A percentile compares a stretch with the other conserved stretches of the same genome.
phyloP scores from a whole-genome alignment of 2,113 vertebrate genomes.

The Petrocephalus microphthalmus region DNA sequence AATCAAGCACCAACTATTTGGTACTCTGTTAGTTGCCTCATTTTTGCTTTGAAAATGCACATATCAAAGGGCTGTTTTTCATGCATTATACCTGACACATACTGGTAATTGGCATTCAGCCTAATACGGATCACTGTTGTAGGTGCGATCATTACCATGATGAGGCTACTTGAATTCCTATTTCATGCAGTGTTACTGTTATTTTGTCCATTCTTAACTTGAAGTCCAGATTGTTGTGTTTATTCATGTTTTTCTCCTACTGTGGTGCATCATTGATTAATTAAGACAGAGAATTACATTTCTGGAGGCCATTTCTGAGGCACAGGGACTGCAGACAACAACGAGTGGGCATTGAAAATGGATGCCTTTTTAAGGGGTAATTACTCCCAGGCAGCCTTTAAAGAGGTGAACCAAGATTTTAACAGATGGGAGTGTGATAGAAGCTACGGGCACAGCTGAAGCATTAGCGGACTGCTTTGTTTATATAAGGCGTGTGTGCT shows the following conservation, averaged over 20 bases:
- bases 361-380: slow-evolving; percentile 4
- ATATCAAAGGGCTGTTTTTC: neutral
- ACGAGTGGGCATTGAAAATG: neutral
- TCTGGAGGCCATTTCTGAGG: neutral
- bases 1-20: neutral
- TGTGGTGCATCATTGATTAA: neutral
- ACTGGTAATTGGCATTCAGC: neutral
- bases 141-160: neutral
- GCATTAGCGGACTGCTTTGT: slow-evolving; percentile 7
- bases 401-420: slow-evolving; percentile 6
- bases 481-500: neutral
- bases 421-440: slow-evolving; percentile 16
- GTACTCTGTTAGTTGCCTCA: neutral
- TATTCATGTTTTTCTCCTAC: neutral
- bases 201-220: neutral
- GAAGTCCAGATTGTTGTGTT: neutral
- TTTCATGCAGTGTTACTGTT: neutral
- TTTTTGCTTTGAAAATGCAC: neutral
- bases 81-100: neutral
- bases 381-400: slow-evolving; percentile 2
- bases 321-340: neutral
- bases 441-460: neutral
- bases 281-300: neutral
- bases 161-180: neutral
- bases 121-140: neutral